Conservation (phyloP, 2,888 invertebrate species). For the Cosmorhoe ocellata region DNA sequence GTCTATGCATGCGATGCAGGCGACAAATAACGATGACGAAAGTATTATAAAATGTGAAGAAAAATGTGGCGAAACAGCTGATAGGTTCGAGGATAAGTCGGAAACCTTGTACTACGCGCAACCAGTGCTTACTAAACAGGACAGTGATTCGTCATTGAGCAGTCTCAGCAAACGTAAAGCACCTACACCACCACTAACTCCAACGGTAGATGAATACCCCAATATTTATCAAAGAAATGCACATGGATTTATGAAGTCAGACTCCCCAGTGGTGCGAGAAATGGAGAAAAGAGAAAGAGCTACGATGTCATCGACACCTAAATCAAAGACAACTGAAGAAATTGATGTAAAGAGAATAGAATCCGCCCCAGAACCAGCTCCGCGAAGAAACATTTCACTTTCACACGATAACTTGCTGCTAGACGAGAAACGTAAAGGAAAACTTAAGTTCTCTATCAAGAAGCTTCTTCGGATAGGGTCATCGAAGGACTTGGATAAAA, state of each 20-base stretch:
- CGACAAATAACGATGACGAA: conserved; percentile 64
- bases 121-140: conserved; percentile 80
- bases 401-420: conserved; percentile 88
- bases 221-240: conserved; percentile 84
- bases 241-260: conserved; percentile 80
- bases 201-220: conserved; percentile 74
- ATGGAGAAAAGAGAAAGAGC: conserved; percentile 89
- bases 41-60: conserved; percentile 56
- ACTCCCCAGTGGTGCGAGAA: conserved; percentile 87
- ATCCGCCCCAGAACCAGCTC: conserved; percentile 84
- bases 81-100: conserved; percentile 63
- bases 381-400: conserved; percentile 86
- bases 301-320: conserved; percentile 52
- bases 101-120: conserved; percentile 74
- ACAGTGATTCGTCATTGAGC: conserved; percentile 79
- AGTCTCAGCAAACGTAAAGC: conserved; percentile 88
- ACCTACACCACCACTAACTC: conserved; percentile 86
- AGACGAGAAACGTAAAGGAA: conserved; percentile 86
- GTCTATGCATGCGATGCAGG: conserved; percentile 78
- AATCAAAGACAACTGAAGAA: conserved; percentile 59
- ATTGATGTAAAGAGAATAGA: conserved; percentile 60
- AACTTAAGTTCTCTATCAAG: conserved; percentile 90
- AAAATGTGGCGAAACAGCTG: conserved; percentile 67
- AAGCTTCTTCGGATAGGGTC: conserved; percentile 91
- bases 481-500: conserved; percentile 86